Evolutionary conservation across 2,888 invertebrate genomes (phyloP).

Genomic region (Uropetala carovei): DNA sequence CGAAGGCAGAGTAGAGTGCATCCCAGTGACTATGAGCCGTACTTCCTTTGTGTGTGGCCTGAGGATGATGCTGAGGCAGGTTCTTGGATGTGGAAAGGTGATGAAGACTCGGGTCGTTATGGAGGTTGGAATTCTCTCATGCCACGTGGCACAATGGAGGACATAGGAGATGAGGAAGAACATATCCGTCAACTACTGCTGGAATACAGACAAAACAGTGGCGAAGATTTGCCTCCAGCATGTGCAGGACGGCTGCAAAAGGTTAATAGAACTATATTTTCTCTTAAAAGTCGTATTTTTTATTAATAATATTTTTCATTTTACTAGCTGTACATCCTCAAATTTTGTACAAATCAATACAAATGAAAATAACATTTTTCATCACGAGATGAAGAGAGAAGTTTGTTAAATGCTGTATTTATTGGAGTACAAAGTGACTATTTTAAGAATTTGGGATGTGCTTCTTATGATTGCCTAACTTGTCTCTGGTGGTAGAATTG

Average conservation of each 20-base stretch:
- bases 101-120: conserved; percentile 38
- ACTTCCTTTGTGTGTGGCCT: conserved; percentile 81
- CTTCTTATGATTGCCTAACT: too few species aligned
- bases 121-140: conserved; percentile 40
- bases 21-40: conserved; percentile 75
- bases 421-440: too few species aligned
- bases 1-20: conserved; percentile 41
- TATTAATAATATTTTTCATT: too few species aligned
- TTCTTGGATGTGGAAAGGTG: conserved; percentile 41
- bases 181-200: conserved; percentile 81
- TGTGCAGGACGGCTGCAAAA: conserved; percentile 47
- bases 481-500: too few species aligned
- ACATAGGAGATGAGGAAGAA: conserved; percentile 71
- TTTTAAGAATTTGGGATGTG: too few species aligned
- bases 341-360: too few species aligned
- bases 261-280: not conserved
- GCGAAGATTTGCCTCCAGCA: conserved; percentile 72
- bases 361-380: too few species aligned
- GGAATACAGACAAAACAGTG: conserved; percentile 78
- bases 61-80: conserved; percentile 74
- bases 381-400: too few species aligned
- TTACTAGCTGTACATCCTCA: too few species aligned
- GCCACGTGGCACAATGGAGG: conserved; percentile 17
- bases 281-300: not conserved
- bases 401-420: too few species aligned